Conservation (phyloP, 2,888 invertebrate species). For the Neoascia interrupta region DNA sequence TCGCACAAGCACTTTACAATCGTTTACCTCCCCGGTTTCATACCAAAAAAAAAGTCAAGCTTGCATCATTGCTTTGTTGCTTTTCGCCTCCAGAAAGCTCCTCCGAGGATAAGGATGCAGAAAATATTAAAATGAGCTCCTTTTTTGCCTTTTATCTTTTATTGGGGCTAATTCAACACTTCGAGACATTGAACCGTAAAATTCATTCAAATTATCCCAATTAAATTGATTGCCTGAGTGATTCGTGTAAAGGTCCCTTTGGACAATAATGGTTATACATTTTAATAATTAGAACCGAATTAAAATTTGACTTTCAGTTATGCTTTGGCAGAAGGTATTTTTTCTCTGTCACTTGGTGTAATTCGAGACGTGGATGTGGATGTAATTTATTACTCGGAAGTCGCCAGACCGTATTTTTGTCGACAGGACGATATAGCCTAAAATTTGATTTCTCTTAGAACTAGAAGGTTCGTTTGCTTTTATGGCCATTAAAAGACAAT, state of each 20-base stretch:
- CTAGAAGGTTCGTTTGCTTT: too few relatives aligned
- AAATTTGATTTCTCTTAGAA: neutral
- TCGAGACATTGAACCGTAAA: slow-evolving; percentile 5
- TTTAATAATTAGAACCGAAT: slow-evolving; percentile 16
- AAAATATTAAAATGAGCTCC: slow-evolving; percentile 28
- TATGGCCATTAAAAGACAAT: too few relatives aligned
- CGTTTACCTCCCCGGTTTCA: too few relatives aligned
- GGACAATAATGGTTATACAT: neutral
- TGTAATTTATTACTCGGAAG: slow-evolving; percentile 9
- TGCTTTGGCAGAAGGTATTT: neutral
- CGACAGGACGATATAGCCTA: neutral
- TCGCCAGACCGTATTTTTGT: neutral
- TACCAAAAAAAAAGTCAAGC: neutral
- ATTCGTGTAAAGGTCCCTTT: neutral
- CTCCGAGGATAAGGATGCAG: slow-evolving; percentile 6
- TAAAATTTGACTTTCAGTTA: neutral
- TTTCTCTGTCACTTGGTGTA: neutral
- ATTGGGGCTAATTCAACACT: neutral
- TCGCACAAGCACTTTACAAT: too few relatives aligned
- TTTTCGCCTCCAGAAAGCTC: neutral
- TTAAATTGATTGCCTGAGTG: slow-evolving; percentile 34
- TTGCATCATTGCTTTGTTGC: neutral
- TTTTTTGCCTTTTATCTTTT: neutral
- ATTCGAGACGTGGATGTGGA: neutral
- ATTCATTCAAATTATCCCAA: slow-evolving; percentile 38